A percentile compares a stretch with the other conserved stretches of the same genome.
These are phyloP conservation scores for Andrena fulva DNA, from an alignment of 2,888 invertebrate species.

Conservation along the genomic window DNA sequence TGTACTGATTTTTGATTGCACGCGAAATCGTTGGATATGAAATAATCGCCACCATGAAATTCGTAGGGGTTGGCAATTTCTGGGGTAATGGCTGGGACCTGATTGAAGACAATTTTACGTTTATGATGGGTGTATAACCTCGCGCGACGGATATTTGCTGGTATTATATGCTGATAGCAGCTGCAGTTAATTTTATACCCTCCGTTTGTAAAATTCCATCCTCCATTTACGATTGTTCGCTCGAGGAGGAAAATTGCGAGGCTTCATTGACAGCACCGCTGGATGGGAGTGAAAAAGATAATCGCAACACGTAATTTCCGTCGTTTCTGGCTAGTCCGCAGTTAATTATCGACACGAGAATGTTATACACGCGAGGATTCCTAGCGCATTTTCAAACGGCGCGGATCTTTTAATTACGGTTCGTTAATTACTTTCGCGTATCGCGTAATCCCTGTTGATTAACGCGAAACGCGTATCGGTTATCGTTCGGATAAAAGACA, in stretches of 20 bases:
- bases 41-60: too few species aligned
- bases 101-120: too few species aligned
- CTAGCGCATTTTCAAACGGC: conserved; percentile 23
- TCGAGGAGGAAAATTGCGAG: not conserved
- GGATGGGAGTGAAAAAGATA: not conserved
- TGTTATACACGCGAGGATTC: conserved; percentile 18
- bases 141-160: not conserved
- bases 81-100: too few species aligned
- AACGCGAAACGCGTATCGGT: conserved; percentile 34
- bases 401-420: conserved; percentile 32
- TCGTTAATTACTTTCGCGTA: conserved; percentile 42
- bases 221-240: not conserved
- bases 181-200: not conserved
- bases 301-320: conserved; percentile 7
- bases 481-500: conserved; percentile 34
- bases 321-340: not conserved
- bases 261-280: not conserved
- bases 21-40: too few species aligned
- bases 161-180: not conserved
- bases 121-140: too few species aligned
- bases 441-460: conserved; percentile 44
- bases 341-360: conserved; percentile 22
- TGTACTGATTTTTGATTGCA: too few species aligned
- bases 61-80: too few species aligned
- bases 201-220: not conserved